These are phyloP conservation scores for Hirtodrosophila trivittata DNA, from an alignment of 2,888 invertebrate species.

Conservation along the genomic window DNA sequence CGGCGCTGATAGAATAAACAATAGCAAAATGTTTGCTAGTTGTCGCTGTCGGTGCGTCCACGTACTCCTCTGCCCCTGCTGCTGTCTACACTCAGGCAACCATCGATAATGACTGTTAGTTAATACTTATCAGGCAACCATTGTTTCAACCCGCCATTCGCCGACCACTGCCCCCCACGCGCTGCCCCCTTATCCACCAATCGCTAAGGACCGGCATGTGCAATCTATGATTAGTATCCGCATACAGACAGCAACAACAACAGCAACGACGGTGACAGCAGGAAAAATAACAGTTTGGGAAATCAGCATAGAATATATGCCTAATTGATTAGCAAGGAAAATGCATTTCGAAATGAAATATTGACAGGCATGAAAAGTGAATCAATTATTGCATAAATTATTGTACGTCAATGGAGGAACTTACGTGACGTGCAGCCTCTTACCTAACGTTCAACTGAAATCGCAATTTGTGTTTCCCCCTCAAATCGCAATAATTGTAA, in stretches of 20 bases:
- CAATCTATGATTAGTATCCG: slow-evolving; percentile 47
- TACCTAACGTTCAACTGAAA: too few relatives aligned
- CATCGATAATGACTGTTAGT: slow-evolving; percentile 54
- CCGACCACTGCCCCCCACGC: background rate
- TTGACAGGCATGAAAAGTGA: too few relatives aligned
- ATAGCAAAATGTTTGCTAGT: slow-evolving; percentile 44
- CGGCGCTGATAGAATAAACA: slow-evolving; percentile 42
- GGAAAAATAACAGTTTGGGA: slow-evolving; percentile 4
- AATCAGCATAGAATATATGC: slow-evolving; percentile 23
- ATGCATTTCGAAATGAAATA: too few relatives aligned
- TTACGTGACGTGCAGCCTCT: too few relatives aligned
- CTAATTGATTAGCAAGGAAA: slow-evolving; percentile 12
- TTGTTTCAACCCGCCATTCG: background rate
- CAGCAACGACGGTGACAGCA: slow-evolving; percentile 3
- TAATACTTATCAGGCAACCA: slow-evolving; percentile 47
- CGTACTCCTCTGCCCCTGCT: background rate
- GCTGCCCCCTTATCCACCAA: background rate
- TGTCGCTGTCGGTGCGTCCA: slow-evolving; percentile 15
- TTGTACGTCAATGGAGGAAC: too few relatives aligned
- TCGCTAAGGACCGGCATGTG: slow-evolving; percentile 36
- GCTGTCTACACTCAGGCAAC: slow-evolving; percentile 25
- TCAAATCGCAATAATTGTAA: too few relatives aligned
- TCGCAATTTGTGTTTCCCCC: too few relatives aligned
- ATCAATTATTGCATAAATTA: too few relatives aligned
- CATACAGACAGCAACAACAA: background rate